A percentile compares a stretch with the other conserved stretches of the same genome.
These are phyloP conservation scores for Rhegmatorhina hoffmannsi DNA, from an alignment of 2,113 vertebrate species.

Conservation along the genomic window DNA sequence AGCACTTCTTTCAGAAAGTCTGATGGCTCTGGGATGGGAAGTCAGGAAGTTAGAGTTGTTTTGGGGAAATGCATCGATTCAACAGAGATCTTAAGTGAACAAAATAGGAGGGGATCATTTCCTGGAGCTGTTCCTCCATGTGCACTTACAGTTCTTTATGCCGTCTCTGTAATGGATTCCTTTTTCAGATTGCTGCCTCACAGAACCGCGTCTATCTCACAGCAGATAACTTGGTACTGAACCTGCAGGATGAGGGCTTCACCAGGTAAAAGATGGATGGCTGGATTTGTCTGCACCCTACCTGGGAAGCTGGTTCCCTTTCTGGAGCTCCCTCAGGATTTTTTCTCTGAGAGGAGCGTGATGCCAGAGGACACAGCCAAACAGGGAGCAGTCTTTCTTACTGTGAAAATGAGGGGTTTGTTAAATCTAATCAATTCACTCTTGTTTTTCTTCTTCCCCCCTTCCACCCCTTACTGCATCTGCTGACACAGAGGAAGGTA, in stretches of 20 bases:
- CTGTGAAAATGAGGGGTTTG: neutral
- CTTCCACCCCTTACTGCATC: neutral
- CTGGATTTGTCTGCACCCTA: neutral
- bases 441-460: neutral
- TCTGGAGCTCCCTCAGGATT: neutral
- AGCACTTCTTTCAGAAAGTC: constrained; percentile 45
- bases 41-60: neutral
- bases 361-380: neutral
- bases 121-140: accelerated
- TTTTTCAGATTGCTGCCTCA: constrained; percentile 83
- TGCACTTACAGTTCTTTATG: neutral
- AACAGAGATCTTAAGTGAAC: neutral
- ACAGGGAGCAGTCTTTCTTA: neutral
- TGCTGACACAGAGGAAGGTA: constrained; percentile 77
- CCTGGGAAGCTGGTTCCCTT: neutral
- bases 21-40: constrained; percentile 64
- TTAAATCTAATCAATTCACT: neutral
- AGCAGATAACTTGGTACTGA: constrained; percentile 90
- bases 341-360: neutral
- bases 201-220: constrained; percentile 93
- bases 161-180: neutral
- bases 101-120: neutral
- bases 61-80: neutral
- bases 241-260: constrained; percentile 87
- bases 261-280: constrained; percentile 77